These are phyloP conservation scores for Miltochrista miniata DNA, from an alignment of 2,888 invertebrate genomes.

Conservation along the genomic window DNA sequence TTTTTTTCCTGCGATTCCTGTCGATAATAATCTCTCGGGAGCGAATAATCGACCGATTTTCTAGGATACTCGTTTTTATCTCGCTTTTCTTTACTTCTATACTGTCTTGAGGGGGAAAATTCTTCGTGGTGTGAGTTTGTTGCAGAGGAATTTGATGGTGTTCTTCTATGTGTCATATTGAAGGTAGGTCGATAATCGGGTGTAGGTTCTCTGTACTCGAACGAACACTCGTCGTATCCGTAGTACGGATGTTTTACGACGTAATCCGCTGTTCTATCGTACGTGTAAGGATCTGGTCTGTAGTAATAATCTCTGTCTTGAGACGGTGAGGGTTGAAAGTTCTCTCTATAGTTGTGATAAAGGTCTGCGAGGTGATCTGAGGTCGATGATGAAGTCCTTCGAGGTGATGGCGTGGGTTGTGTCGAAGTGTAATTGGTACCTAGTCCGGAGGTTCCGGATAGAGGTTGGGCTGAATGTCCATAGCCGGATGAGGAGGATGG, in stretches of 20 bases:
- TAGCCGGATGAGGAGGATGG: slow-evolving; percentile 77
- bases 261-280: slow-evolving; percentile 74
- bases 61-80: slow-evolving; percentile 66
- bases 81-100: slow-evolving; percentile 53
- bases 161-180: slow-evolving; percentile 87
- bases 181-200: slow-evolving; percentile 64
- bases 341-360: slow-evolving; percentile 79
- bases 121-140: slow-evolving; percentile 81
- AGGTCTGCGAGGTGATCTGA: slow-evolving; percentile 86
- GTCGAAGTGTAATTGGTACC: slow-evolving; percentile 81
- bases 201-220: slow-evolving; percentile 67
- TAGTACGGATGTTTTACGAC: slow-evolving; percentile 72
- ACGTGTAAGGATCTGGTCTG: slow-evolving; percentile 61
- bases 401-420: slow-evolving; percentile 86
- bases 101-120: slow-evolving; percentile 69
- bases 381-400: slow-evolving; percentile 86
- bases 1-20: slow-evolving; percentile 62
- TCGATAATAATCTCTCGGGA: slow-evolving; percentile 68
- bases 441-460: slow-evolving; percentile 79
- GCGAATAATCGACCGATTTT: slow-evolving; percentile 63
- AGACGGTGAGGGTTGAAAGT: slow-evolving; percentile 68
- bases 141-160: slow-evolving; percentile 89
- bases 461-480: slow-evolving; percentile 77
- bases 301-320: slow-evolving; percentile 67
- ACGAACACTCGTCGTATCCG: slow-evolving; percentile 71